Evolutionary conservation across 2,888 invertebrate species (phyloP), one percentile per base, ranked within the genome.

Genomic region (Limnephilus marmoratus): DNA sequence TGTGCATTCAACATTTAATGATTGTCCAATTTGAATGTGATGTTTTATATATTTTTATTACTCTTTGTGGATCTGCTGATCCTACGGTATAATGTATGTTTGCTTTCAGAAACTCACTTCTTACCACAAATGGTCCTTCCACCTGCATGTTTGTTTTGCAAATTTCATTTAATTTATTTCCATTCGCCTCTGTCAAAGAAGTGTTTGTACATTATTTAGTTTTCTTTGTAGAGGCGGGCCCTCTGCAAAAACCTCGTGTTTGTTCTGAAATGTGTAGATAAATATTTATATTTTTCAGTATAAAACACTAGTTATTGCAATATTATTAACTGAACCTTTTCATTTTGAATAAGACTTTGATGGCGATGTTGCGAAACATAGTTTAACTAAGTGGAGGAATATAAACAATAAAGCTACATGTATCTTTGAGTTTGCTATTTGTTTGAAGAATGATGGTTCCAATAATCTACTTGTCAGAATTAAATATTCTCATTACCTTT

Each of bases 1-100:
- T 68, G 53, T 68, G 0, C 68, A 24, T 68, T 68, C 18, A 18
- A 68, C 68, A 68, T 68, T 86, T 41, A 29, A 86, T 45, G 45
- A 45, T 86, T 41, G 86, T 29, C 86, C 86, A 45, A 49, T 86
- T 45, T 86, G 86, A 86, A 86, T 49, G 86, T 86, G 86, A 86
- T 85, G 45, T 37, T 41, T 45, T 85, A 85, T 45, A 41, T 85
- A 85, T 45, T 45, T 86, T 86, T 86, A 86, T n/a, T 86, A 29
- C 86, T 86, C 49, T 86, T 37, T 7, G 18, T 83, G 13, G 83
- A 83, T 83, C 24, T 24, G 18, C 34, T 83, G 34, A 37, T 11
- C 34, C 24, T 7, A 83, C 9, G 37, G 11, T 11, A 83, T 83
- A 37, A 37, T 34, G 37, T 83, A 37, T 9, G 37, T 83, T 83